Percentiles rank a stretch among this genome's conserved stretches.
phyloP scores from a whole-genome alignment of 2,113 vertebrate genomes.

The Daphoenositta chrysoptera region DNA sequence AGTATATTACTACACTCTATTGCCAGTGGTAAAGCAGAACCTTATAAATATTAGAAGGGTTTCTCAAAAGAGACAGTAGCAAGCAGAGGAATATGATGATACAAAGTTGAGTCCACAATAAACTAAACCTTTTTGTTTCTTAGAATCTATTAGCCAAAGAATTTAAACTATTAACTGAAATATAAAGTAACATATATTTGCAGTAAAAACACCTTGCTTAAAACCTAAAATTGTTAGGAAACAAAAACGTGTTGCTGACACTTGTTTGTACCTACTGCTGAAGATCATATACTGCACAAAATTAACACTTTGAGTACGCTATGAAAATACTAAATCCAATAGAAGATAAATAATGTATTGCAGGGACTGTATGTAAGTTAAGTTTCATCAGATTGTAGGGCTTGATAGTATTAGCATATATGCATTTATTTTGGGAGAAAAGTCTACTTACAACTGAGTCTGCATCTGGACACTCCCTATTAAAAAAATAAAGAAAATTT shows the following conservation, averaged over 20 bases:
- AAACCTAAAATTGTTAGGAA: background rate
- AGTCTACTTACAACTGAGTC: constrained; percentile 91
- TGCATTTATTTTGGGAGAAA: background rate
- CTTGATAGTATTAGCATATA: background rate
- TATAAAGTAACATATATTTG: background rate
- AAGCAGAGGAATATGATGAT: background rate
- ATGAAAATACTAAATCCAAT: background rate
- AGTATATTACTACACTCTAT: background rate
- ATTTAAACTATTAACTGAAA: background rate
- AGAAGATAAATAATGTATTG: background rate
- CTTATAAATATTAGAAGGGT: background rate
- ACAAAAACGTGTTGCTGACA: background rate
- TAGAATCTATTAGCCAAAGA: background rate
- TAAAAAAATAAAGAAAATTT: constrained; percentile 6
- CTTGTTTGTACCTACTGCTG: background rate
- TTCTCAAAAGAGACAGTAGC: background rate
- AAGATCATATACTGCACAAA: background rate
- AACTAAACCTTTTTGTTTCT: background rate
- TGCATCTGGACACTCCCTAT: constrained; percentile 87
- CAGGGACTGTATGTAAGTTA: background rate
- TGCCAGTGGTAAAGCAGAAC: background rate
- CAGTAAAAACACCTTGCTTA: background rate
- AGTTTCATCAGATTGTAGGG: background rate
- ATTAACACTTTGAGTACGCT: background rate
- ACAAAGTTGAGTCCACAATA: background rate